phyloP scores from a whole-genome alignment of 1,140 invertebrate species.

The Drosophila lowei region DNA sequence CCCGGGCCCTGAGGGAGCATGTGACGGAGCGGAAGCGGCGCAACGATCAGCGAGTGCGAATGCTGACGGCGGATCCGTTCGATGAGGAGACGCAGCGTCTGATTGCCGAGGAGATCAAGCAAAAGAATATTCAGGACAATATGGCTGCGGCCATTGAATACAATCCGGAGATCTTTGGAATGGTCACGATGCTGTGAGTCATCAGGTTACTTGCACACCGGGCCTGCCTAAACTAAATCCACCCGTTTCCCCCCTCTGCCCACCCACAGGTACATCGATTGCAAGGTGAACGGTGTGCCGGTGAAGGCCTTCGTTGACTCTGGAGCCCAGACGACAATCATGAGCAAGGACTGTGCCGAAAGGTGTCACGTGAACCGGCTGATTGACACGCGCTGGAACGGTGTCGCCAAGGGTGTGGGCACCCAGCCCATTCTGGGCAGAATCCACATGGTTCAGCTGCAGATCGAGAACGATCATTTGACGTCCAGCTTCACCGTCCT shows the following conservation, averaged over 20 bases:
- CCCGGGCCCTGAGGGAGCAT: conserved; percentile 91
- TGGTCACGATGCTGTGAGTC: conserved; percentile 95
- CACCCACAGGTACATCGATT: conserved; percentile 89
- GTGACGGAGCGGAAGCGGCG: conserved; percentile 90
- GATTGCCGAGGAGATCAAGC: conserved; percentile 97
- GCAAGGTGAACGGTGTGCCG: conserved; percentile 96
- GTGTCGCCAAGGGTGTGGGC: conserved; percentile 98
- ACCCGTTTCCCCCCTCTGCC: background rate
- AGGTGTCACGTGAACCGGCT: conserved; percentile 97
- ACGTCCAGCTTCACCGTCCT: conserved; percentile 99
- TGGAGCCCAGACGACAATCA: conserved; percentile 96
- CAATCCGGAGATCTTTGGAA: conserved; percentile 98
- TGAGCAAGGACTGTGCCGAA: conserved; percentile 96
- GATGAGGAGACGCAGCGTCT: conserved; percentile 96
- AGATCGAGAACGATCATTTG: conserved; percentile 96
- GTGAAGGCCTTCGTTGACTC: conserved; percentile 99
- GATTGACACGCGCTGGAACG: conserved; percentile 95
- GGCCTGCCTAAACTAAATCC: background rate
- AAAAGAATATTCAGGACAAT: conserved; percentile 98
- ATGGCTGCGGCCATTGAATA: conserved; percentile 99
- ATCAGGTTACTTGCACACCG: too few species aligned
- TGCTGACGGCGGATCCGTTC: conserved; percentile 96
- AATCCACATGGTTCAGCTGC: conserved; percentile 98
- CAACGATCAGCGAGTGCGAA: conserved; percentile 91
- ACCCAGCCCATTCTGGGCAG: conserved; percentile 97